Conservation (phyloP, 2,888 invertebrate species). For the Nomada fucata region DNA sequence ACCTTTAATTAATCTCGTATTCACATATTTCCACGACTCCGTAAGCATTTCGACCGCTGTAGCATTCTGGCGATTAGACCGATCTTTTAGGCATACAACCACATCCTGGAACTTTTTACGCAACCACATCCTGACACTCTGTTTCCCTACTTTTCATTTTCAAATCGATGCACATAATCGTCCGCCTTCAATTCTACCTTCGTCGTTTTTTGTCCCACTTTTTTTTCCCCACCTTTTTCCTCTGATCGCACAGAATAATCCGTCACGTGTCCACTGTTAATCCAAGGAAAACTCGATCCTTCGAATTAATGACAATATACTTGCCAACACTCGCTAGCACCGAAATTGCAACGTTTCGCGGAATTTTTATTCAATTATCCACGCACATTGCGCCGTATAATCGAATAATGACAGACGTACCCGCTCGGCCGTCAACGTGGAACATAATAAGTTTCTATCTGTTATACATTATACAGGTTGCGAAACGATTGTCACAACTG, state of each 20-base stretch:
- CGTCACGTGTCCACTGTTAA: not conserved
- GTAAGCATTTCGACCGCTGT: too few relatives aligned
- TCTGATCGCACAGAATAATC: not conserved
- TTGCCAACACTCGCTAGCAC: not conserved
- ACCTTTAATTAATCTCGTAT: too few relatives aligned
- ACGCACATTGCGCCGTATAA: not conserved
- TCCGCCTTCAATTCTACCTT: not conserved
- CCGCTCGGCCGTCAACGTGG: not conserved
- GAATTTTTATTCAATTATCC: not conserved
- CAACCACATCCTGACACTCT: conserved; percentile 17
- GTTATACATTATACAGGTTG: not conserved
- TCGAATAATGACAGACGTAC: not conserved
- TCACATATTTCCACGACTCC: too few relatives aligned
- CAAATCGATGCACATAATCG: not conserved
- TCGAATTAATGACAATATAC: not conserved
- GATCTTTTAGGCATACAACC: not conserved
- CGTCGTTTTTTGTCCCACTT: not conserved
- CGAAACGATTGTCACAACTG: conserved; percentile 11
- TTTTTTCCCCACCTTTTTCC: too few relatives aligned
- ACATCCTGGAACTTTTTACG: conserved; percentile 6
- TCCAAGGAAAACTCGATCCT: not conserved
- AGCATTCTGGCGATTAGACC: not conserved
- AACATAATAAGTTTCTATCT: conserved; percentile 6
- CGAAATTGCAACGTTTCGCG: not conserved
- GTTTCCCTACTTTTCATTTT: not conserved